Evolutionary conservation across 2,113 vertebrate species (phyloP).

Genomic region (Salvelinus namaycush): DNA sequence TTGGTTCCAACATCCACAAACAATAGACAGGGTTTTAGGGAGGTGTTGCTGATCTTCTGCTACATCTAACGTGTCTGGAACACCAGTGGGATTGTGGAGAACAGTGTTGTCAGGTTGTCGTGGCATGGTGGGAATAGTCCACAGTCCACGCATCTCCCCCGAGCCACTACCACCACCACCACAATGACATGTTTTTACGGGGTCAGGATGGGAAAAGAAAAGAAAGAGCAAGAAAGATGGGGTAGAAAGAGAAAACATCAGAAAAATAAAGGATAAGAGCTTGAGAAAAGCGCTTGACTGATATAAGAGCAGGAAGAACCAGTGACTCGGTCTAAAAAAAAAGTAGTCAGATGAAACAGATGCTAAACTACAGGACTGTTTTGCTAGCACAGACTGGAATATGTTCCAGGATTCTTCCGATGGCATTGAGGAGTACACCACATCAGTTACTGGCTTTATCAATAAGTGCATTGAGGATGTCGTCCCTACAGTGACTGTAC

Average conservation of each 20-base stretch:
- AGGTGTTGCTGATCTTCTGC: slow-evolving; percentile 52
- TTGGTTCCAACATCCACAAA: slow-evolving; percentile 54
- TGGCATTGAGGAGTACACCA: too few species aligned
- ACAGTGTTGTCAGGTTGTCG: slow-evolving; percentile 64
- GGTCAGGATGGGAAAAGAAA: slow-evolving; percentile 37
- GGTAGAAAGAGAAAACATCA: too few species aligned
- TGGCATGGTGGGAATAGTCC: slow-evolving; percentile 50
- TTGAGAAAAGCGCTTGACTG: slow-evolving; percentile 20
- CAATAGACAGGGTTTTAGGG: slow-evolving; percentile 48
- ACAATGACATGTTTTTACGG: slow-evolving; percentile 42
- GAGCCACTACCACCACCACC: slow-evolving; percentile 13
- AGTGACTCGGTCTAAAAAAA: too few species aligned
- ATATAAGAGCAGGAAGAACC: slow-evolving; percentile 19
- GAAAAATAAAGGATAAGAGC: neutral
- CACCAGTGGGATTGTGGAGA: slow-evolving; percentile 48
- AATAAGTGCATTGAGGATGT: too few species aligned
- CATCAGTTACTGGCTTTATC: too few species aligned
- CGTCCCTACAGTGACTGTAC: too few species aligned
- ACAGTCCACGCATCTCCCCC: slow-evolving; percentile 20
- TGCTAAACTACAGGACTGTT: too few species aligned
- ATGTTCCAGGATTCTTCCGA: too few species aligned
- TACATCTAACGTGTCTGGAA: slow-evolving; percentile 48
- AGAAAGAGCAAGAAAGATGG: neutral
- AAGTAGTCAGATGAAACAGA: too few species aligned
- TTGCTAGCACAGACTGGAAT: too few species aligned